Percentiles rank a stretch among this genome's conserved stretches.
Evolutionary conservation across 2,797 vertebrate genomes (phyloP).

Genomic region (Dendrocincla tyrannina): DNA sequence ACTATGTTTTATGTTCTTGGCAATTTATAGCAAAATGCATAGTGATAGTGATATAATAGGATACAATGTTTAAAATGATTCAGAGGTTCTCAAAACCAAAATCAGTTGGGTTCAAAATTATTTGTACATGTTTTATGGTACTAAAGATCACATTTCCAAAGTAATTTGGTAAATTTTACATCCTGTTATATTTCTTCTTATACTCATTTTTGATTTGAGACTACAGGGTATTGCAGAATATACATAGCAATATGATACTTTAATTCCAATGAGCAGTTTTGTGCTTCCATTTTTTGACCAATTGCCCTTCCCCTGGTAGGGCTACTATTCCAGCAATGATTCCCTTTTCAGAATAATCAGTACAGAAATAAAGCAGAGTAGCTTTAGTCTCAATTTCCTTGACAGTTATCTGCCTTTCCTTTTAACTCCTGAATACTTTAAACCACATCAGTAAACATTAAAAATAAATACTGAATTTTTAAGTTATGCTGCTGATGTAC

Average conservation of each 20-base stretch:
- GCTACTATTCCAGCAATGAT: not conserved
- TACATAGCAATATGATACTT: not conserved
- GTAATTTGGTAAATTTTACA: not conserved
- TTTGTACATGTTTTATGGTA: not conserved
- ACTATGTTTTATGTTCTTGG: not conserved
- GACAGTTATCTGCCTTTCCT: not conserved
- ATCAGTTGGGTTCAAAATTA: not conserved
- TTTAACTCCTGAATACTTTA: constrained; percentile 30
- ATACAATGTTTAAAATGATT: not conserved
- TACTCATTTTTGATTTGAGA: not conserved
- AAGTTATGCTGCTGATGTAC: not conserved
- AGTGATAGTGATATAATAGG: not conserved
- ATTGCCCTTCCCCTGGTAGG: not conserved
- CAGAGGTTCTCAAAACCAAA: not conserved
- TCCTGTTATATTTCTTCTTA: not conserved
- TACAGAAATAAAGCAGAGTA: not conserved
- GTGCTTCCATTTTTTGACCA: not conserved
- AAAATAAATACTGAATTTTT: constrained; percentile 19
- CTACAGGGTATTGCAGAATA: not conserved
- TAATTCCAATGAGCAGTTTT: not conserved
- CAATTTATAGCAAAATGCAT: not conserved
- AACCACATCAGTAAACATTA: not conserved
- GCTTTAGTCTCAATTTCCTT: not conserved
- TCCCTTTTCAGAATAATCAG: not conserved
- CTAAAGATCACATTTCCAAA: not conserved